Percentiles rank a stretch among this genome's conserved stretches.
Conservation (phyloP, 2,797 vertebrate genomes). For the Pangasius djambal region DNA sequence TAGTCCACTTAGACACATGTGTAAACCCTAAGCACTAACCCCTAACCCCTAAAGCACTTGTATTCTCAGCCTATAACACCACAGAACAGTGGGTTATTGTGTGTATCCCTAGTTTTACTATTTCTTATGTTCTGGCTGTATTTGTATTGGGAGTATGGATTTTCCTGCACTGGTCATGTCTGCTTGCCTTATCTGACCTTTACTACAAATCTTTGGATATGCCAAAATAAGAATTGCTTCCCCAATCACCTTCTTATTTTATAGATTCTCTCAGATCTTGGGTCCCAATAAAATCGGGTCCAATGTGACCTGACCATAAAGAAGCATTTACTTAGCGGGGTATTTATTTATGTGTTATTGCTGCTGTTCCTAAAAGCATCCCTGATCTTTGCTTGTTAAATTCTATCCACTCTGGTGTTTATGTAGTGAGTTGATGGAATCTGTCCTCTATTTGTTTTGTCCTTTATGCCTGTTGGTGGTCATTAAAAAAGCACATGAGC, state of each 20-base stretch:
- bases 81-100: not conserved
- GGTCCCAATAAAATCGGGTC: not conserved
- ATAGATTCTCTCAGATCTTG: not conserved
- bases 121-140: not conserved
- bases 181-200: not conserved
- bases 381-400: constrained; percentile 8
- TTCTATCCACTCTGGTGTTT: constrained; percentile 11
- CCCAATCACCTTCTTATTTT: not conserved
- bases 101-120: not conserved
- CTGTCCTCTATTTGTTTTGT: not conserved
- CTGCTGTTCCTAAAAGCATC: constrained; percentile 25
- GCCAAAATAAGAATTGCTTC: not conserved
- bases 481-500: constrained; percentile 25
- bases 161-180: not conserved
- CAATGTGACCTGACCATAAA: not conserved
- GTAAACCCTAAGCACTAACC: not conserved
- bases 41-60: too few relatives aligned
- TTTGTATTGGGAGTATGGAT: not conserved
- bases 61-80: too few relatives aligned
- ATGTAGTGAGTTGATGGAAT: not conserved
- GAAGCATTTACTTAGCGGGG: not conserved
- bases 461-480: constrained; percentile 18
- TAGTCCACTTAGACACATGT: not conserved
- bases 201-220: not conserved
- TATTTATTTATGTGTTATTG: not conserved